Evolutionary conservation across 2,797 vertebrate genomes (phyloP).

Genomic region (Notolepis coatsorum): DNA sequence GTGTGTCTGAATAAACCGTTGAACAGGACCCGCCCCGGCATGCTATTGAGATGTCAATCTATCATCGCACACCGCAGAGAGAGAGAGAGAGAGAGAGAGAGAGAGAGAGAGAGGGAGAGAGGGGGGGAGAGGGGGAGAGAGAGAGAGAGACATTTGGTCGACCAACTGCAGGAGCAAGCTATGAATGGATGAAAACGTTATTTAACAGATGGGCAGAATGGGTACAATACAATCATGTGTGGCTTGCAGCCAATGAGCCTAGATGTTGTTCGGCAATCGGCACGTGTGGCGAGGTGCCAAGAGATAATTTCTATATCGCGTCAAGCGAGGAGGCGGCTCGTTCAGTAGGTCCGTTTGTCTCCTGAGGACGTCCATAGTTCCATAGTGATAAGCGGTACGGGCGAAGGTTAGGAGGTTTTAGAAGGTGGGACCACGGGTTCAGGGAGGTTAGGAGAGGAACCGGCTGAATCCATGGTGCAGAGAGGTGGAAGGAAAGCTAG

Average conservation of each 20-base stretch:
- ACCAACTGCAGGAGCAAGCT: no score
- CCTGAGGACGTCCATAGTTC: not conserved
- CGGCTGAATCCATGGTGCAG: no score
- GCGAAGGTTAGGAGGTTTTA: not conserved
- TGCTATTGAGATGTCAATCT: constrained; percentile 28
- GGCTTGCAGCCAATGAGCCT: not conserved
- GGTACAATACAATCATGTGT: not conserved
- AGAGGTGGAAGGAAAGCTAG: no score
- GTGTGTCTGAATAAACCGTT: not conserved
- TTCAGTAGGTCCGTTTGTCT: no score
- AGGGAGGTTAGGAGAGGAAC: not conserved
- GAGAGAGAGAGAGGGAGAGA: no score
- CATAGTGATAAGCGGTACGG: not conserved
- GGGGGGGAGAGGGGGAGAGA: no score
- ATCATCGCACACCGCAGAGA: constrained; percentile 3
- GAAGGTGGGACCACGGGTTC: not conserved
- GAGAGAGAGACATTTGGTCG: no score
- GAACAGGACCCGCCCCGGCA: constrained; percentile 18
- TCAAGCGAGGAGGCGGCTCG: no score
- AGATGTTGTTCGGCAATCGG: constrained; percentile 2
- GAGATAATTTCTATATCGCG: no score
- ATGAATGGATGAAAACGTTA: no score
- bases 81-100: not conserved
- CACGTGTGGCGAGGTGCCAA: constrained; percentile 12
- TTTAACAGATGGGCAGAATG: no score